Evolutionary conservation across 2,113 vertebrate genomes (phyloP), one percentile per base, ranked within the genome.

Genomic region (Tragelaphus strepsiceros): DNA sequence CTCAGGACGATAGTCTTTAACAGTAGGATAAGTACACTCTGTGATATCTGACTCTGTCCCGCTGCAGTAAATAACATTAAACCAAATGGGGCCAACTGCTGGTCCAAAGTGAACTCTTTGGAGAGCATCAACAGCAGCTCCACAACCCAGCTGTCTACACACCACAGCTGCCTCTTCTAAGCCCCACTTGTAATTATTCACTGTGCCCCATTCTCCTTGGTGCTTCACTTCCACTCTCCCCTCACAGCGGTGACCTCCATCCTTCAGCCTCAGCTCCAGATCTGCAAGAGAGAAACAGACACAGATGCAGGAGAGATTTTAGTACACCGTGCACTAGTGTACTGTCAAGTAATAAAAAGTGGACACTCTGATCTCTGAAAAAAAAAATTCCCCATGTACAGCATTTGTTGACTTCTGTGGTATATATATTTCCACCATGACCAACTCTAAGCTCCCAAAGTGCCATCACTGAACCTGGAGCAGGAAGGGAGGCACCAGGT

Each of bases 141-240:
- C 98, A 1, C 98, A 98, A 24, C 2, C 80, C 74, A 98, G 91
- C 32, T 98, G 98, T 49, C 49, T 92, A 61, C 98, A 98, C 7
- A 98, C 87, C 6, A 98, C 96, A 1, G 6, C 12, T 14, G 97
- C 98, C 0, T 88, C 97, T 0, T 91, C 0, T 39, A 81, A 2
- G 26, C 0, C 0, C 82, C 89, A 81, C 2, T 0, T 0, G 4
- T 6, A 0, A 0, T 51, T 74, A 0, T 17, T 0, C 7, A 96
- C 43, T 1, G 51, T 94, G 39, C 97, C 96, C 98, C 98, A 98
- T 1, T 58, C 14, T n/a, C 92, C 87, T 2, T 17, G 0, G 51
- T 98, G 62, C 13, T 97, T 82, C 62, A 98, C 78, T 43, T 98
- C 98, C 0, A 98, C 91, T 81, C 97, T 85, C 11, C 98, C 98